Base-by-base conservation (phyloP, 2,888 invertebrate genomes). In the Baronia brevicornis region DNA sequence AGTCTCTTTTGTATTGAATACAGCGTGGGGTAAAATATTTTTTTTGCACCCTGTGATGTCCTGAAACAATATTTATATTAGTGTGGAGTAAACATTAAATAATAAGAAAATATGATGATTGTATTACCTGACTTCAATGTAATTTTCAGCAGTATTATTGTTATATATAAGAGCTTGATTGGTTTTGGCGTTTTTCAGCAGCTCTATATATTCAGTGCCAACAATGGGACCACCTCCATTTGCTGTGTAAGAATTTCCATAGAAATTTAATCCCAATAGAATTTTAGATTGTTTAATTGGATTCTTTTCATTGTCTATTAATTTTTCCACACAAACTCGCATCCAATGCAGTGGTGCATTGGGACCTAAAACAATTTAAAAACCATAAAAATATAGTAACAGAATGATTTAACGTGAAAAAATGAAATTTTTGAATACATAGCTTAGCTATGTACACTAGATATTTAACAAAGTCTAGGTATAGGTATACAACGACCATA, bases 301-400 rank as follows among this genome's bases (percentile, higher is more conserved):
- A 21, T 84, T 80, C 0, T 82, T 77, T 25, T 84, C 79, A 34
- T 85, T 75, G 3, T 93, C 91, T 7, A 90, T 89, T 33, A 97
- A 79, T 33, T 87, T 85, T 55, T 91, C 89, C 3, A 97, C 84
- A 55, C 95, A 94, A 27, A 89, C 79, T 44, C 87, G 86, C 33
- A 94, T 86, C 97, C 97, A 97, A 42, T 88, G 80, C 1, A 94
- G 50, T 0, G 97, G 97, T 36, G 96, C 93, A 77, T 97, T 97
- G 0, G 97, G 95, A 21, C 96, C 94, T 86, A 73, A 14, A 70
- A 62, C 7, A 38, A 34, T 38, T 25, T 26, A 35, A 18, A 27
- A 38, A 10, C 9, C 18, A 23, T 3, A 24, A 7, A 21, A 13
- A 6, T 1, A 24, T 22, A 13, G 15, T 6, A 3, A 28, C 6